phyloP scores from a whole-genome alignment of 2,797 vertebrate genomes.

The Halcyon badia region DNA sequence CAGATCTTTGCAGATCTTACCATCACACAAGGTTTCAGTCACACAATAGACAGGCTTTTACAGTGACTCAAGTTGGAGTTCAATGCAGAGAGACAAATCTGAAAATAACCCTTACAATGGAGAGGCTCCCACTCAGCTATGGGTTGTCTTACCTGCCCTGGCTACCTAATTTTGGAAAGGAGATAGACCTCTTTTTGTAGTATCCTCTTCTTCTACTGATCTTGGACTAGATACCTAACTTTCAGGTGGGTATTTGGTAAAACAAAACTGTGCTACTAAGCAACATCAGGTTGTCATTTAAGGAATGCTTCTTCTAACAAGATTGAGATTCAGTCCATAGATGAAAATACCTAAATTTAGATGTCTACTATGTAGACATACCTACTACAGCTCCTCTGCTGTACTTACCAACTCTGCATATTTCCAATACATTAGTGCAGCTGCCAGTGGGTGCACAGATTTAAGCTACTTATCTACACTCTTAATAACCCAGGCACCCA shows the following conservation, averaged over 20 bases:
- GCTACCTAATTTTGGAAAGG: not conserved
- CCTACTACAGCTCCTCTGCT: not conserved
- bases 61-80: no score
- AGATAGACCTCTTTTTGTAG: not conserved
- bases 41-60: no score
- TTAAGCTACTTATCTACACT: not conserved
- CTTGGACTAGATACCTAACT: not conserved
- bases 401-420: not conserved
- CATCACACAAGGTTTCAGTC: no score
- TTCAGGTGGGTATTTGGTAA: not conserved
- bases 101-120: no score
- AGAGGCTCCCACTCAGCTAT: not conserved
- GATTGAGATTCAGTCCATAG: accelerated
- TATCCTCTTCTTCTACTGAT: not conserved
- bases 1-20: no score
- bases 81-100: no score
- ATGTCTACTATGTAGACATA: not conserved
- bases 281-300: not conserved
- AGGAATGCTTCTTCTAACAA: not conserved
- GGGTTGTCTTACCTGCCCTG: not conserved
- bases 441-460: not conserved
- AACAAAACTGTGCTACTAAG: not conserved
- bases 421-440: not conserved
- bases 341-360: not conserved
- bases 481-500: not conserved